Conservation (phyloP, 2,888 invertebrate species). For the Atrina japonica region DNA sequence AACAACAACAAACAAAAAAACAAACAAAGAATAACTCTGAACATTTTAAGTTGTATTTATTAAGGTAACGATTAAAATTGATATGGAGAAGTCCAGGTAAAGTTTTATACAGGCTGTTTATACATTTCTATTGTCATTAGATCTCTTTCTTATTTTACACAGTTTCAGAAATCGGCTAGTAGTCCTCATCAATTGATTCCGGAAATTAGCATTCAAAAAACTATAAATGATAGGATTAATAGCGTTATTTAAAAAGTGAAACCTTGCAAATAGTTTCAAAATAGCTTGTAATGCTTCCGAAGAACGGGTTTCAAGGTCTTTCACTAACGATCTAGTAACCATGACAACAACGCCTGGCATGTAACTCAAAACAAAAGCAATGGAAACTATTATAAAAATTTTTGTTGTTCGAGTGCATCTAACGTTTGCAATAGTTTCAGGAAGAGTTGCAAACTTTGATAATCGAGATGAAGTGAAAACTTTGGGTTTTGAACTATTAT, state of each 20-base stretch:
- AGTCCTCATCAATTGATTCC: slow-evolving; percentile 22
- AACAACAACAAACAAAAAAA: too few relatives aligned
- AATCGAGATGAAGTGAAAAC: background rate
- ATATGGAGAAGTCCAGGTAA: too few relatives aligned
- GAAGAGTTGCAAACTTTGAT: slow-evolving; percentile 15
- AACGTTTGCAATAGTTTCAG: slow-evolving; percentile 25
- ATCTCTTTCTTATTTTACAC: too few relatives aligned
- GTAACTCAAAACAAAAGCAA: slow-evolving; percentile 39
- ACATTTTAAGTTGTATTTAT: too few relatives aligned
- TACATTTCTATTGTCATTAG: too few relatives aligned
- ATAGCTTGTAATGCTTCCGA: slow-evolving; percentile 29
- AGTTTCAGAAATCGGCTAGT: slow-evolving; percentile 1
- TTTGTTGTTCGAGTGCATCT: slow-evolving; percentile 35
- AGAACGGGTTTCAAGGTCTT: slow-evolving; percentile 8
- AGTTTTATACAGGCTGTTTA: too few relatives aligned
- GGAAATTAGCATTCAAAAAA: slow-evolving; percentile 42
- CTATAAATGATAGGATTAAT: slow-evolving; percentile 46
- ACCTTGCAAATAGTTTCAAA: slow-evolving; percentile 37
- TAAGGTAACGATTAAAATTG: too few relatives aligned
- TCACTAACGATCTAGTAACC: slow-evolving; percentile 26
- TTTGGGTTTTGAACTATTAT: slow-evolving; percentile 10
- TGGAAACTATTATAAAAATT: slow-evolving; percentile 40
- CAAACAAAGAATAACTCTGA: too few relatives aligned
- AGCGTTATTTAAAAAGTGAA: slow-evolving; percentile 39
- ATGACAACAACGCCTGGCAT: slow-evolving; percentile 36